These are phyloP conservation scores for Osmoderma eremita DNA, from an alignment of 2,888 invertebrate genomes.

Conservation along the genomic window DNA sequence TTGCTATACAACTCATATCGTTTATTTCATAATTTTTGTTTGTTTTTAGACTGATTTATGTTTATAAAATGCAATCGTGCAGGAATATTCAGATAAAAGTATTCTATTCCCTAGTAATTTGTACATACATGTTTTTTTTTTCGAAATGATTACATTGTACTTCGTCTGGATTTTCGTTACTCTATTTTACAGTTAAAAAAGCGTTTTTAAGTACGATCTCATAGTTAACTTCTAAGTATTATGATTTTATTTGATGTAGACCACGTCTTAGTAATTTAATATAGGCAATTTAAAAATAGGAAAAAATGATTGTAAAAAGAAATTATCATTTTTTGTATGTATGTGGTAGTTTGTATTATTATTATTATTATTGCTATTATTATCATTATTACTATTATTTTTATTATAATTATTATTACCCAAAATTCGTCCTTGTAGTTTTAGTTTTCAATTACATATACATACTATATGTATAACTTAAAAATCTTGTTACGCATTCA, in stretches of 20 bases:
- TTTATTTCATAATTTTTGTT: conserved; percentile 46
- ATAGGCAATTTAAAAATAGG: conserved; percentile 39
- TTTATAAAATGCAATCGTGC: conserved; percentile 47
- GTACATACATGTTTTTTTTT: conserved; percentile 45
- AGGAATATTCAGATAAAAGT: conserved; percentile 48
- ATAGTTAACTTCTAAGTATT: conserved; percentile 53
- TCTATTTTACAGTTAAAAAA: conserved; percentile 19
- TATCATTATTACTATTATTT: too few relatives aligned
- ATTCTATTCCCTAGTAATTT: conserved; percentile 41
- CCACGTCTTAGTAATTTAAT: conserved; percentile 38
- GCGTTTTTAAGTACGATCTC: conserved; percentile 50
- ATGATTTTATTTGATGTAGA: conserved; percentile 50
- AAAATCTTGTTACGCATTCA: conserved; percentile 27
- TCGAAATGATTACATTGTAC: conserved; percentile 10
- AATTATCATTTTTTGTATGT: conserved; percentile 27
- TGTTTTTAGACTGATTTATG: conserved; percentile 55
- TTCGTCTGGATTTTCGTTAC: conserved; percentile 18
- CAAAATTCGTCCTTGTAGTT: conserved; percentile 39
- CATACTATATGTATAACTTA: conserved; percentile 28
- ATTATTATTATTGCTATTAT: conserved; percentile 19
- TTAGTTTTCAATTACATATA: conserved; percentile 35
- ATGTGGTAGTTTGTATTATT: conserved; percentile 33
- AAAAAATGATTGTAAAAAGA: conserved; percentile 33
- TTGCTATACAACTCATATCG: conserved; percentile 46
- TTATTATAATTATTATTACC: conserved; percentile 15